Conservation (phyloP, 2,888 invertebrate genomes). For the Alsophila aescularia region DNA sequence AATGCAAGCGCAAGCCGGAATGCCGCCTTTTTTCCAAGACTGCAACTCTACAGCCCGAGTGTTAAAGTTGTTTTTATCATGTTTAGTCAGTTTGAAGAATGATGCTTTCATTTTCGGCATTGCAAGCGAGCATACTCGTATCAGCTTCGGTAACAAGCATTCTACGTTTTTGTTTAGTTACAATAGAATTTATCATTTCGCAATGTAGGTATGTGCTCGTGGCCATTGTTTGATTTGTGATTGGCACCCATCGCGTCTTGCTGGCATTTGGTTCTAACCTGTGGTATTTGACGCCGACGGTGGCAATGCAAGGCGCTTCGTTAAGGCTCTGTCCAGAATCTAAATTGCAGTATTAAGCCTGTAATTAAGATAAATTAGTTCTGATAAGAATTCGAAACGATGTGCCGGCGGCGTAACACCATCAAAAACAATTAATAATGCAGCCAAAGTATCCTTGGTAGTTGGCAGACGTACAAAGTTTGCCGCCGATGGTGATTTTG, state of each 20-base stretch:
- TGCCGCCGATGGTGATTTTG: conserved; percentile 39
- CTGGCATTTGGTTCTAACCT: conserved; percentile 52
- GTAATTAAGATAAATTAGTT: conserved; percentile 81
- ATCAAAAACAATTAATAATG: conserved; percentile 49
- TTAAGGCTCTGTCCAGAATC: conserved; percentile 67
- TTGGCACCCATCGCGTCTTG: conserved; percentile 59
- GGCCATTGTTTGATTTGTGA: conserved; percentile 76
- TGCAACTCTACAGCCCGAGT: conserved; percentile 25
- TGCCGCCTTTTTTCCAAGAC: conserved; percentile 43
- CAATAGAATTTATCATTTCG: conserved; percentile 65
- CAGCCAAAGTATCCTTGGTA: conserved; percentile 37
- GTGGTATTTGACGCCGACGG: conserved; percentile 79
- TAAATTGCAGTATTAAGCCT: conserved; percentile 72
- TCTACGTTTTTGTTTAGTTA: conserved; percentile 60
- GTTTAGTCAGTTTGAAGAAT: conserved; percentile 55
- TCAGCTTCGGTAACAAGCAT: conserved; percentile 56
- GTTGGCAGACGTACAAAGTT: conserved; percentile 33
- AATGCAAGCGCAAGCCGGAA: conserved; percentile 45
- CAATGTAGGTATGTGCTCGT: conserved; percentile 58
- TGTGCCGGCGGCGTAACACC: conserved; percentile 65
- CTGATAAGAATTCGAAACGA: conserved; percentile 67
- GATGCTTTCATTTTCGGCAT: conserved; percentile 51
- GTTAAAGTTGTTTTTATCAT: conserved; percentile 42
- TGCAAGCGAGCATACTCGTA: conserved; percentile 42
- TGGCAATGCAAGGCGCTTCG: conserved; percentile 76